A percentile compares a stretch with the other conserved stretches of the same genome.
These are phyloP conservation scores for Perccottus glenii DNA, from an alignment of 2,113 vertebrate species.

Conservation along the genomic window DNA sequence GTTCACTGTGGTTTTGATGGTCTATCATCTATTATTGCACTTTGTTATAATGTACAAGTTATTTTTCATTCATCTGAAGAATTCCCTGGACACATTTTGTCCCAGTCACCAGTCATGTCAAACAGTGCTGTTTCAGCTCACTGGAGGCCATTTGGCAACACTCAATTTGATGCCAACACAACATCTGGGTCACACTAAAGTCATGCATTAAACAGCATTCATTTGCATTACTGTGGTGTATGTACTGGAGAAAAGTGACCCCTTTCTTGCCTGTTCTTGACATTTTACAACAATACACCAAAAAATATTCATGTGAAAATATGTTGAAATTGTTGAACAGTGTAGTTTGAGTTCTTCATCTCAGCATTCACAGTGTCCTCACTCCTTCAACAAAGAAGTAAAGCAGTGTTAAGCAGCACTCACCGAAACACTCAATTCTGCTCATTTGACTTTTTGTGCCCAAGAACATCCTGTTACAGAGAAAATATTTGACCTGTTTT, in stretches of 20 bases:
- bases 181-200: conserved; percentile 50
- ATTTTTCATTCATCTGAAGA: conserved; percentile 13
- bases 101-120: conserved; percentile 30
- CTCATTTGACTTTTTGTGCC: not conserved
- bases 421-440: not conserved
- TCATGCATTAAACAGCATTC: conserved; percentile 46
- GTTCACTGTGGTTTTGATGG: conserved; percentile 32
- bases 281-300: conserved; percentile 12
- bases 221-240: conserved; percentile 24
- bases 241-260: not conserved
- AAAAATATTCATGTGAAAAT: not conserved
- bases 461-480: not conserved
- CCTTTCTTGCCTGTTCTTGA: not conserved
- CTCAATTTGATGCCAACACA: conserved; percentile 29
- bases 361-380: too few species aligned
- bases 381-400: not conserved
- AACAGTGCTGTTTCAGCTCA: conserved; percentile 22
- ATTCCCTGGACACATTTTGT: conserved; percentile 5
- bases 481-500: not conserved
- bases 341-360: not conserved
- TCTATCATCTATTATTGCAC: conserved; percentile 39
- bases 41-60: conserved; percentile 9
- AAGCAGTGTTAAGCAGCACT: too few species aligned
- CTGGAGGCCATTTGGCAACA: conserved; percentile 31
- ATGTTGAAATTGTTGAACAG: not conserved